Evolutionary conservation across 2,113 vertebrate species (phyloP), one percentile per base, ranked within the genome.

Genomic region (Mobula hypostoma): DNA sequence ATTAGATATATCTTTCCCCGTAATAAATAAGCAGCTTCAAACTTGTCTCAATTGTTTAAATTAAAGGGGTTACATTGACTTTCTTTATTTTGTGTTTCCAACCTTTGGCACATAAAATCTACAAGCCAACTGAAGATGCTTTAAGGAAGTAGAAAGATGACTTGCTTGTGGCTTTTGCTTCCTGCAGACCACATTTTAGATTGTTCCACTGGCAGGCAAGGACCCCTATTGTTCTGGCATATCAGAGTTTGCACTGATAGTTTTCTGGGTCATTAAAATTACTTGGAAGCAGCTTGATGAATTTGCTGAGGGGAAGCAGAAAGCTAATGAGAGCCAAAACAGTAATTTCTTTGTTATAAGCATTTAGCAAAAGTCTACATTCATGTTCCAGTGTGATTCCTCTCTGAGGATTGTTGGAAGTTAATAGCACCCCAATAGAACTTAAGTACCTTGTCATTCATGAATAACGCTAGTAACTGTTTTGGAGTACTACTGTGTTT

Each of bases 231-330:
- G 91, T 72, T 93, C 12, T 70, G 74, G 36, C 68, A 93, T 93
- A 93, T 74, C 91, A 93, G 91, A 93, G 70, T 93, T 72, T 93
- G 91, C 91, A 93, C 91, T 93, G 91, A 93, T 93, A 70, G 91
- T 93, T 93, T 93, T 93, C 91, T 93, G 91, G 91, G 91, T 93
- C 91, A 93, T 92, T 93, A 93, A 72, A 93, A 93, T 93, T 93
- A 93, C 70, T 93, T 93, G 36, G 68, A 93, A 56, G 70, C 91
- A 93, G 91, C 91, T 93, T 76, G 91, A 56, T 93, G 70, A 93
- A 72, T 74, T 93, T 74, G 70, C 70, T 74, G 91, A 93, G 40
- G 66, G 70, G 70, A 93, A 93, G 27, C 66, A 76, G 14, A 74
- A 56, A 93, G 36, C 21, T 70, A 93, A 93, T 74, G 40, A 27